phyloP scores from a whole-genome alignment of 2,113 vertebrate species.

The Chloropsis hardwickii region DNA sequence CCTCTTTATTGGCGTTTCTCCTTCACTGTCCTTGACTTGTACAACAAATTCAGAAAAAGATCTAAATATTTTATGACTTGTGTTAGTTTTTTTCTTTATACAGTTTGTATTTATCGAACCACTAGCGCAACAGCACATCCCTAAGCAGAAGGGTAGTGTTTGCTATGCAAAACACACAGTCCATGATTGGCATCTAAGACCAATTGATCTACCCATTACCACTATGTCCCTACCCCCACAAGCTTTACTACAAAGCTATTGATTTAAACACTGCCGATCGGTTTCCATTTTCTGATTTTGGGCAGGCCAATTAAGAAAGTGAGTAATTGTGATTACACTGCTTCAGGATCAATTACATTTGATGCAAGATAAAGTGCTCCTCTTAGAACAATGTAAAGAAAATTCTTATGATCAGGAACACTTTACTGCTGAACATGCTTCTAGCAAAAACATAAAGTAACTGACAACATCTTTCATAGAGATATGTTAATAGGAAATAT shows the following conservation, averaged over 20 bases:
- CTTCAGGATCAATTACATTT: conserved; percentile 91
- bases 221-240: conserved; percentile 80
- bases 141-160: conserved; percentile 69
- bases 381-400: conserved; percentile 72
- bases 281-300: conserved; percentile 95
- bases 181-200: conserved; percentile 81
- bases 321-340: conserved; percentile 97
- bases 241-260: conserved; percentile 91
- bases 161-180: conserved; percentile 81
- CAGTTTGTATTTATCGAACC: conserved; percentile 55
- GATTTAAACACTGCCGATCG: conserved; percentile 88
- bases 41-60: conserved; percentile 23
- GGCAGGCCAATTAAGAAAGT: conserved; percentile 97
- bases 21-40: not conserved
- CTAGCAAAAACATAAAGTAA: conserved; percentile 55
- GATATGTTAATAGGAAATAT: not conserved
- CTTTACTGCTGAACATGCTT: conserved; percentile 36
- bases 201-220: conserved; percentile 88
- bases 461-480: not conserved
- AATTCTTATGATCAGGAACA: conserved; percentile 71
- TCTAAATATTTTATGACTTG: conserved; percentile 30
- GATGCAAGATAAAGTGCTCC: conserved; percentile 84
- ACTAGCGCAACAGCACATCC: conserved; percentile 42
- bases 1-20: not conserved
- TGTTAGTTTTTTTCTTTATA: not conserved